Conservation (phyloP, 2,888 invertebrate genomes). For the Paralinhomoeus sp. region DNA sequence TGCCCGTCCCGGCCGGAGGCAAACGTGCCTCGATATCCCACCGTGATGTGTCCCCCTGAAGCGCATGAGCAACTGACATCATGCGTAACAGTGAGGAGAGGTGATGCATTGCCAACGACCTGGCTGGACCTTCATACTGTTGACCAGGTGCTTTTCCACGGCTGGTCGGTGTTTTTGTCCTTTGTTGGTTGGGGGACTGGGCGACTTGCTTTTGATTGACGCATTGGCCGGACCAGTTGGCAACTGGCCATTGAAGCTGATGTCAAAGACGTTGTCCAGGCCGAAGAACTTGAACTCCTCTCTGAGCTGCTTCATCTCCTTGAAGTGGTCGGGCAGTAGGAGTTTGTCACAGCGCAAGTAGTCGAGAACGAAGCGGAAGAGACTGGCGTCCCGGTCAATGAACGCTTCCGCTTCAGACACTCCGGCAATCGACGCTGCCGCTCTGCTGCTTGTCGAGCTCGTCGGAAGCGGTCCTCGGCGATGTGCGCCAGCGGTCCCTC, state of each 20-base stretch:
- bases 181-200: too few relatives aligned
- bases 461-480: background rate
- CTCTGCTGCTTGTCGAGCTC: background rate
- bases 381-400: conserved; percentile 84
- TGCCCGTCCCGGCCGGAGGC: conserved; percentile 94
- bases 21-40: conserved; percentile 91
- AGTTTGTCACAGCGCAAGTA: conserved; percentile 63
- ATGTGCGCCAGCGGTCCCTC: background rate
- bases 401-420: too few relatives aligned
- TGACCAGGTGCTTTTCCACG: too few relatives aligned
- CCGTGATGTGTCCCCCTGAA: conserved; percentile 55
- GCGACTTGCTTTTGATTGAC: too few relatives aligned
- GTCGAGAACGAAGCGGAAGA: conserved; percentile 87
- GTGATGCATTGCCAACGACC: too few relatives aligned
- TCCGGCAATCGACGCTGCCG: too few relatives aligned
- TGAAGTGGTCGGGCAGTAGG: conserved; percentile 51
- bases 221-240: background rate
- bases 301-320: conserved; percentile 36
- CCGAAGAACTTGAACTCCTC: conserved; percentile 38
- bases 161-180: too few relatives aligned
- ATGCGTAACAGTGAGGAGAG: too few relatives aligned
- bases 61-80: too few relatives aligned
- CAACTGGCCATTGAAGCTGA: too few relatives aligned
- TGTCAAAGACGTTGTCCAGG: too few relatives aligned
- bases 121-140: too few relatives aligned